Evolutionary conservation across 1,140 invertebrate species (phyloP), one percentile per base, ranked within the genome.

Genomic region (Belonocnema kinseyi): DNA sequence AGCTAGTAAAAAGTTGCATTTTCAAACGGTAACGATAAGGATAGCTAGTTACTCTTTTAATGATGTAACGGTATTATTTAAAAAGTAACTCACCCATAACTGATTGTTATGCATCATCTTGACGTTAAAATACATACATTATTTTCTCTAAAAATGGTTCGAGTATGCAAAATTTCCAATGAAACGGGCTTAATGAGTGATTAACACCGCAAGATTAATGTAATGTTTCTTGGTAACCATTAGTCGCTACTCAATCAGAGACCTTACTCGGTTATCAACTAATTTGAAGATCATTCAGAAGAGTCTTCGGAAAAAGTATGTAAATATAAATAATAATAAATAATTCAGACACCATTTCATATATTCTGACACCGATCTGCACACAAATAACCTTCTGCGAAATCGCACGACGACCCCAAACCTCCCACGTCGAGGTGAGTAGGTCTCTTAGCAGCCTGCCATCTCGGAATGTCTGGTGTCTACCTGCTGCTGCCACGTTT

Each of bases 371-470:
- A 61, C 58, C 58, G 58, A 61, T 61, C 58, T 26, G 58, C 58
- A 33, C 13, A 66, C 61, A 66, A 33, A 33, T 33, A 33, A 66
- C 26, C 61, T 66, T 66, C 61, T 66, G 61, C 61, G 26, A 66
- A 66, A 66, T 66, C 61, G 61, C 61, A 66, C 61, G 61, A 66
- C 61, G 61, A 66, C 26, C 61, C 61, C 26, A 66, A 66, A 66
- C 61, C 61, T 66, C 61, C 61, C 61, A 66, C 61, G 61, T 66
- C 61, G 61, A 66, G 61, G 26, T 40, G 26, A 40, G 61, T 66
- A 61, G 58, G 58, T 61, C 21, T 61, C 58, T 61, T 61, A 61
- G 58, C 58, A 61, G 58, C 10, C 58, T 61, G 58, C 58, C 58
- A 61, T 61, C 58, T 33, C 58, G 58, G 58, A 61, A 61, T 61